Conservation (phyloP, 2,888 invertebrate species). For the Pegoplata infirma region DNA sequence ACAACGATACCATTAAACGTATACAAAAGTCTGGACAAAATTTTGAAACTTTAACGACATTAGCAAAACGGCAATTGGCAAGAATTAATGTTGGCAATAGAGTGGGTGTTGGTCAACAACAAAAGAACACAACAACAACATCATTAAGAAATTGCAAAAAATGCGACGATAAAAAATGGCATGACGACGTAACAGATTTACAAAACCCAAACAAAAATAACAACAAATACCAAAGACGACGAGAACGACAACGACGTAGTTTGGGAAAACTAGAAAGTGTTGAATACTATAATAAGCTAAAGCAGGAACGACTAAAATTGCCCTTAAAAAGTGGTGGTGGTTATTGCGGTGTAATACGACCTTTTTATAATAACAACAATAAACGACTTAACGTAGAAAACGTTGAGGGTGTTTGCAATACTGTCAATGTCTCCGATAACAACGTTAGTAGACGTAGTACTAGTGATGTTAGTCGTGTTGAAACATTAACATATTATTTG, state of each 20-base stretch:
- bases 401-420: neutral
- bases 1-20: slow-evolving; percentile 71
- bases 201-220: slow-evolving; percentile 6
- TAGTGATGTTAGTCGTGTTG: slow-evolving; percentile 5
- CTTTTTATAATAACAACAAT: slow-evolving; percentile 10
- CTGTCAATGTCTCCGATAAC: neutral
- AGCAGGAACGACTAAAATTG: slow-evolving; percentile 40
- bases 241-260: slow-evolving; percentile 39
- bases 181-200: slow-evolving; percentile 10
- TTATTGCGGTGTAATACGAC: slow-evolving; percentile 42
- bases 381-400: neutral
- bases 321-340: slow-evolving; percentile 1
- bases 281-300: slow-evolving; percentile 30
- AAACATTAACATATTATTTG: slow-evolving; percentile 65
- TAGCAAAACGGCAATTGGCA: slow-evolving; percentile 38
- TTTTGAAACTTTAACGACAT: slow-evolving; percentile 26
- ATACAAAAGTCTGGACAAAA: slow-evolving; percentile 67
- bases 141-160: neutral
- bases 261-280: slow-evolving; percentile 60
- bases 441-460: neutral
- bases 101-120: neutral
- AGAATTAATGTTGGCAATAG: no score
- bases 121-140: no score
- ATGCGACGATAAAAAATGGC: slow-evolving; percentile 3
- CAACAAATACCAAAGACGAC: slow-evolving; percentile 6